These are phyloP conservation scores for Epinotia bilunana DNA, from an alignment of 2,888 invertebrate genomes.

Conservation along the genomic window DNA sequence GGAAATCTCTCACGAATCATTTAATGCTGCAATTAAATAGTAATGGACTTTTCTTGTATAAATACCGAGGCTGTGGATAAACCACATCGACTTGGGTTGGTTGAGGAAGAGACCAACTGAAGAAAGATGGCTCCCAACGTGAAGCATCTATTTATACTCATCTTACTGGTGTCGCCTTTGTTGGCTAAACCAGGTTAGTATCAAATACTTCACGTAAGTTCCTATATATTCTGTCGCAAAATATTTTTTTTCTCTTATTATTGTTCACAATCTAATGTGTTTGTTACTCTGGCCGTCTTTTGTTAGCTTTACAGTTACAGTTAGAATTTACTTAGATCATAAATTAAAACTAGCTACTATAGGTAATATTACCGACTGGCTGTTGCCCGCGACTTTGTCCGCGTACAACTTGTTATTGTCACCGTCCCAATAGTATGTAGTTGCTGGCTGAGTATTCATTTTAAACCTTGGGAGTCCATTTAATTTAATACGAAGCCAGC, in stretches of 20 bases:
- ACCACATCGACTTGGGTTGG: neutral
- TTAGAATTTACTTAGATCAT: too few relatives aligned
- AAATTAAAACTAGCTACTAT: too few relatives aligned
- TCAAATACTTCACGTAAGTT: neutral
- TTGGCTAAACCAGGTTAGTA: slow-evolving; percentile 16
- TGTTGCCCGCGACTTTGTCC: too few relatives aligned
- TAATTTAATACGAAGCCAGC: too few relatives aligned
- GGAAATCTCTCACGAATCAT: neutral
- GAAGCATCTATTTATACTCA: neutral
- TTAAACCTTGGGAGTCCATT: too few relatives aligned
- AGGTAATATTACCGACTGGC: too few relatives aligned
- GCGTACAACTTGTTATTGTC: too few relatives aligned
- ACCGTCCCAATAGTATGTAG: too few relatives aligned
- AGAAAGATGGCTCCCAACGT: slow-evolving; percentile 5
- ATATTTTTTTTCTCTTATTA: neutral
- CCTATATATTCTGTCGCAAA: neutral
- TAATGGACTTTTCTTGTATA: slow-evolving; percentile 12
- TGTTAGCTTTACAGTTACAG: too few relatives aligned
- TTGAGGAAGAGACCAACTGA: neutral
- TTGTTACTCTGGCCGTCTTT: neutral
- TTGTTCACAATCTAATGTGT: neutral
- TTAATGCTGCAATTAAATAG: slow-evolving; percentile 4
- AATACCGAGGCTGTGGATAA: neutral
- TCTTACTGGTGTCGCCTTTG: slow-evolving; percentile 7
- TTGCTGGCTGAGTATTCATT: too few relatives aligned